phyloP scores from a whole-genome alignment of 2,888 invertebrate species.

The Hydrotaea diabolus region DNA sequence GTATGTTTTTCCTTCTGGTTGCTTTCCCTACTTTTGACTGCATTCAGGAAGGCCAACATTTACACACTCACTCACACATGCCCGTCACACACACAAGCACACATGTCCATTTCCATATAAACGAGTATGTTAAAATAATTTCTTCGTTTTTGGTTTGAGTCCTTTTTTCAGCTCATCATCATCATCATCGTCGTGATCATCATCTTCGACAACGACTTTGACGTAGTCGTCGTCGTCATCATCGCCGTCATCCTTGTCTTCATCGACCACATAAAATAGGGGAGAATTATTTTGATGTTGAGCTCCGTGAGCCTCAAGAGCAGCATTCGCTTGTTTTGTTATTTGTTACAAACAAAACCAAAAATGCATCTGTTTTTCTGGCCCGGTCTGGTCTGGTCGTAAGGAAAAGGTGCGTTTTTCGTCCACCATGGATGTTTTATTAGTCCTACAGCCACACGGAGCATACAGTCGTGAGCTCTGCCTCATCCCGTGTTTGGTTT shows the following conservation, averaged over 20 bases:
- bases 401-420: conserved; percentile 60
- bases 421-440: conserved; percentile 19
- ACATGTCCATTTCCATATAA: not conserved
- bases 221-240: not conserved
- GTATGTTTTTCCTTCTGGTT: conserved; percentile 35
- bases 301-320: conserved; percentile 10
- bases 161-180: conserved; percentile 27
- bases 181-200: conserved; percentile 4
- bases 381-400: not conserved
- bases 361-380: conserved; percentile 65
- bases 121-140: conserved; percentile 14
- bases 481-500: not conserved
- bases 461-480: not conserved
- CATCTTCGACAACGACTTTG: not conserved
- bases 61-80: not conserved
- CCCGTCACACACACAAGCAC: no score
- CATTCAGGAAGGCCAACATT: not conserved
- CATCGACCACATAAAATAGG: conserved; percentile 18
- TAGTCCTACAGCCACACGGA: not conserved
- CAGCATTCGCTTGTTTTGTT: conserved; percentile 14
- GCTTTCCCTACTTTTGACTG: conserved; percentile 23
- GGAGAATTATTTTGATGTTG: conserved; percentile 38
- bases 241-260: not conserved
- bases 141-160: conserved; percentile 27
- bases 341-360: conserved; percentile 58